These are phyloP conservation scores for Platysternon megacephalum DNA, from an alignment of 2,113 vertebrate genomes.

Conservation along the genomic window DNA sequence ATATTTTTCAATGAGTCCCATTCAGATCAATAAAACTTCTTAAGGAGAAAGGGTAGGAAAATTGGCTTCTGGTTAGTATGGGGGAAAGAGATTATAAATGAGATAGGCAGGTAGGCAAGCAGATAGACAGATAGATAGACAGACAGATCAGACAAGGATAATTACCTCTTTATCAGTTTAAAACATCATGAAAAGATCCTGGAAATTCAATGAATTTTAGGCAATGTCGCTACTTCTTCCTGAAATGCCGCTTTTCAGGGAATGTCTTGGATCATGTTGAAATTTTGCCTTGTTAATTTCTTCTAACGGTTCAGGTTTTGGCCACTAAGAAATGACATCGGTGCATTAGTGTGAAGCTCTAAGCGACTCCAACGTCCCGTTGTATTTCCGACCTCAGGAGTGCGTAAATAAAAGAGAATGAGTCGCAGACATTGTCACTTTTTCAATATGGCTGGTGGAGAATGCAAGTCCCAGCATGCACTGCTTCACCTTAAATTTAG, in stretches of 20 bases:
- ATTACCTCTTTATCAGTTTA: fast-evolving
- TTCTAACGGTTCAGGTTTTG: background rate
- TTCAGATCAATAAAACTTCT: background rate
- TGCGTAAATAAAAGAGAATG: background rate
- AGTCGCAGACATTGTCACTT: background rate
- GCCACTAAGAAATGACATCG: background rate
- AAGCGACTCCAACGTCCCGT: background rate
- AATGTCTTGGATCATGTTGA: background rate
- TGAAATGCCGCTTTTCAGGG: background rate
- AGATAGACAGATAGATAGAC: background rate
- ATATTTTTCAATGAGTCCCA: background rate
- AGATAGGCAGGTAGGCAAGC: background rate
- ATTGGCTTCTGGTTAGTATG: background rate
- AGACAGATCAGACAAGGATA: background rate
- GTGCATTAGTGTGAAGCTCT: background rate
- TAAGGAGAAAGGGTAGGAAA: background rate
- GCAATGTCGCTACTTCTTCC: background rate
- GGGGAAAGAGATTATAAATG: fast-evolving
- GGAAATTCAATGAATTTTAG: background rate
- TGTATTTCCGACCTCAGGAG: background rate
- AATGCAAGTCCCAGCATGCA: background rate
- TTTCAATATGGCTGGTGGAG: background rate
- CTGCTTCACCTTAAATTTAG: background rate
- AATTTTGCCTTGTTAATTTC: background rate
- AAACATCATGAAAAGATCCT: background rate